A percentile compares a stretch with the other conserved stretches of the same genome.
Evolutionary conservation across 2,113 vertebrate genomes (phyloP).

Genomic region (Phaetusa simplex): DNA sequence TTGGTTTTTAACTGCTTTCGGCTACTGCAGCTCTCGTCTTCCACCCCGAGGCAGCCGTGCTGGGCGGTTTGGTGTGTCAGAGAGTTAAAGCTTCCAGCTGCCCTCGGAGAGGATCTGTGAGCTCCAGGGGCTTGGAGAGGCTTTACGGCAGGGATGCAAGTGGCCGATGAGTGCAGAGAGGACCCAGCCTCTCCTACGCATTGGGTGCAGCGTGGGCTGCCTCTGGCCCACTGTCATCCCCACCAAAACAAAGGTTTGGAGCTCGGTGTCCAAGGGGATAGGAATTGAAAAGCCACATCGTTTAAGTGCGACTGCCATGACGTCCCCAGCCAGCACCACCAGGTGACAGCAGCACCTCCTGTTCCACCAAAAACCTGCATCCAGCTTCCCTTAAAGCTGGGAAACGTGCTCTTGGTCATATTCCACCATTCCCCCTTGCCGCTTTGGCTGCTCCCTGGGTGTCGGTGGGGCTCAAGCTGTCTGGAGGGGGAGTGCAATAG

Average conservation of each 20-base stretch:
- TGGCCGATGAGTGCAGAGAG: accelerated
- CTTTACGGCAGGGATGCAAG: background rate
- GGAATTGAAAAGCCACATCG: background rate
- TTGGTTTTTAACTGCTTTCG: background rate
- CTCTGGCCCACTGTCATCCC: background rate
- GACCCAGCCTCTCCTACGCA: background rate
- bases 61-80: background rate
- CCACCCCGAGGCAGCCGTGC: background rate
- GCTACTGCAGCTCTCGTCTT: background rate
- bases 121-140: background rate
- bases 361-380: background rate
- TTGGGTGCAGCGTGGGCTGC: background rate
- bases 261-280: background rate
- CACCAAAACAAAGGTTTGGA: background rate
- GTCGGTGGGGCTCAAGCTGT: background rate
- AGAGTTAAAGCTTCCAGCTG: background rate
- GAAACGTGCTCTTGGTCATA: background rate
- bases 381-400: background rate
- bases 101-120: background rate
- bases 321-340: accelerated
- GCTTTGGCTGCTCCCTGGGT: background rate
- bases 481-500: background rate
- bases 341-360: background rate
- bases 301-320: accelerated
- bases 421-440: too few relatives aligned